Evolutionary conservation across 92 coral and sea anemone species (phyloP), one percentile per base, ranked within the genome.

Genomic region (Chrysogorgia sp.): DNA sequence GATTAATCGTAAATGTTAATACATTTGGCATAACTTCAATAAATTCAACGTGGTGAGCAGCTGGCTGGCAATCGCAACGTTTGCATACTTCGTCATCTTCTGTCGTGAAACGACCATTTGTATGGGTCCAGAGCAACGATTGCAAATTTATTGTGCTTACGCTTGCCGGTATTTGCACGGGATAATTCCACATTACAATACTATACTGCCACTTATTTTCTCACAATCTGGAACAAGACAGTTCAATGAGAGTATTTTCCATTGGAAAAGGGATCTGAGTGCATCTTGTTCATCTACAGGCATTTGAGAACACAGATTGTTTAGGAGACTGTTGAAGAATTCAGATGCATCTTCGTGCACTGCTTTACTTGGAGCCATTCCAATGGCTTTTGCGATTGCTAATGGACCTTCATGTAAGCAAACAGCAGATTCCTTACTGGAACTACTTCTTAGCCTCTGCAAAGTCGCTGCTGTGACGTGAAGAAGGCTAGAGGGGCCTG

Each of bases 31-130:
- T 29, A 3, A 4, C 1, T 1, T 1, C 21, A 4, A 63, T 2
- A 1, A 67, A 49, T 24, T 67, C 75, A 40, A 29, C 17, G 13
- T 67, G 32, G 40, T 67, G 75, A 1, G 75, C 29, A 40, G 57
- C 75, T 40, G 75, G 75, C 25, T 67, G 25, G 25, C 41, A 52
- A 24, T 48, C 45, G 40, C 74, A 67, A 0, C 26, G 37, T 0
- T 10, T 21, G 32, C 75, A 67, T 2, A 67, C n/a, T 0, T 67
- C 75, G 23, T 67, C 75, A 0, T 67, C 75, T 40, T 67, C 75
- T 1, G 75, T 67, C n/a, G n/a, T n/a, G n/a, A n/a, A n/a, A n/a
- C n/a, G n/a, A n/a, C n/a, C n/a, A n/a, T n/a, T n/a, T n/a, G n/a
- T n/a, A n/a, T n/a, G n/a, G n/a, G n/a, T n/a, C n/a, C n/a, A n/a